These are phyloP conservation scores for Bilobella aurantiaca DNA, from an alignment of 1,140 invertebrate species.

Conservation along the genomic window DNA sequence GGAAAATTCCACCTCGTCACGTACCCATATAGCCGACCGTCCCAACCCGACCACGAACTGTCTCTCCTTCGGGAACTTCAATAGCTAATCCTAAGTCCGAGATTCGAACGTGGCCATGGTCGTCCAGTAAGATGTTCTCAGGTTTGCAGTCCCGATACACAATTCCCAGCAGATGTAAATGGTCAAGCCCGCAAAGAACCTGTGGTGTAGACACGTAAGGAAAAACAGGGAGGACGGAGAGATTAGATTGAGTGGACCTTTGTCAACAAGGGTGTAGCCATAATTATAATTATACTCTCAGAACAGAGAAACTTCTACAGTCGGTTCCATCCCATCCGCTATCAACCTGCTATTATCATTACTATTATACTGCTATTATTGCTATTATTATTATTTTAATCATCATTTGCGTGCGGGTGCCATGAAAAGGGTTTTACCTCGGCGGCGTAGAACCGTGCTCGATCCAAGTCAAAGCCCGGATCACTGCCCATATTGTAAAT, in stretches of 20 bases:
- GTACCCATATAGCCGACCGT: constrained; percentile 92
- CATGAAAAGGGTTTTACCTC: constrained; percentile 53
- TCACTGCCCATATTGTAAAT: constrained; percentile 98
- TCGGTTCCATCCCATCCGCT: no score
- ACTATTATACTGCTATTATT: no score
- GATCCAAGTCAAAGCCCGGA: constrained; percentile 83
- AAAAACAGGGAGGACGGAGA: no score
- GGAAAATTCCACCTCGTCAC: no score
- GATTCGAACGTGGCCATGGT: constrained; percentile 84
- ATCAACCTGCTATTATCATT: no score
- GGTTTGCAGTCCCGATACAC: constrained; percentile 77
- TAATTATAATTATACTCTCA: no score
- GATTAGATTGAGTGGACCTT: no score
- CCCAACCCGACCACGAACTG: constrained; percentile 89
- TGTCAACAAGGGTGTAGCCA: no score
- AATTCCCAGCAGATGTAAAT: constrained; percentile 70
- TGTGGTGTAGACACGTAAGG: no score
- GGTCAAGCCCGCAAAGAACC: constrained; percentile 81
- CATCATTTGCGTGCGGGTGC: no score
- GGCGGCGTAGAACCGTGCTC: constrained; percentile 93
- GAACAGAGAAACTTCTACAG: no score
- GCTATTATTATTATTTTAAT: no score
- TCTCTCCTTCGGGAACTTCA: constrained; percentile 94
- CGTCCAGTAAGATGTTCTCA: constrained; percentile 82
- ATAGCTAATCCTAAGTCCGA: constrained; percentile 95